Percentiles rank a stretch among this genome's conserved stretches.
Conservation (phyloP, 2,888 invertebrate species). For the Plusia festucae region DNA sequence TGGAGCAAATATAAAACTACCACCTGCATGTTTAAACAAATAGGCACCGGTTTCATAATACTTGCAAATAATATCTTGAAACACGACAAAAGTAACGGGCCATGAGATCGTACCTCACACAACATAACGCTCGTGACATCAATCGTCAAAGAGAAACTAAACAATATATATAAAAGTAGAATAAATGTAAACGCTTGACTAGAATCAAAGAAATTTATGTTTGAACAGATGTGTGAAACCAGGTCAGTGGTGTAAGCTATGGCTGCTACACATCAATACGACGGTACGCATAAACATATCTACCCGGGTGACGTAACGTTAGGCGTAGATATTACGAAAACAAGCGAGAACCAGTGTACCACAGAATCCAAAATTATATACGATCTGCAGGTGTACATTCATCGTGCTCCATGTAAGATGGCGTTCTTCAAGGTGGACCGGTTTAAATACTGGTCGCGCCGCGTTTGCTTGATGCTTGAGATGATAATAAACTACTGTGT, state of each 20-base stretch:
- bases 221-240: conserved; percentile 80
- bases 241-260: conserved; percentile 84
- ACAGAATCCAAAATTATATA: conserved; percentile 74
- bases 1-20: conserved; percentile 68
- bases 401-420: conserved; percentile 69
- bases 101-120: conserved; percentile 29
- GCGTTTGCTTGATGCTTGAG: conserved; percentile 67
- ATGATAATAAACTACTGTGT: conserved; percentile 57
- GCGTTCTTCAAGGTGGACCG: conserved; percentile 81
- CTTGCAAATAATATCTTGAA: conserved; percentile 62
- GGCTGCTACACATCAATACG: conserved; percentile 78
- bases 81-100: conserved; percentile 51
- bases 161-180: conserved; percentile 46
- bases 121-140: conserved; percentile 37
- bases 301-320: conserved; percentile 77
- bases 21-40: conserved; percentile 59
- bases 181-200: conserved; percentile 56
- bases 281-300: conserved; percentile 79
- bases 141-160: conserved; percentile 51
- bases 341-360: conserved; percentile 65
- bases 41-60: conserved; percentile 57
- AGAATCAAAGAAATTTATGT: conserved; percentile 74
- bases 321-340: conserved; percentile 79
- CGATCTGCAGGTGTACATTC: conserved; percentile 72
- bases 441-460: conserved; percentile 71